phyloP scores from a whole-genome alignment of 2,888 invertebrate species.

The Falcaria lacertinaria region DNA sequence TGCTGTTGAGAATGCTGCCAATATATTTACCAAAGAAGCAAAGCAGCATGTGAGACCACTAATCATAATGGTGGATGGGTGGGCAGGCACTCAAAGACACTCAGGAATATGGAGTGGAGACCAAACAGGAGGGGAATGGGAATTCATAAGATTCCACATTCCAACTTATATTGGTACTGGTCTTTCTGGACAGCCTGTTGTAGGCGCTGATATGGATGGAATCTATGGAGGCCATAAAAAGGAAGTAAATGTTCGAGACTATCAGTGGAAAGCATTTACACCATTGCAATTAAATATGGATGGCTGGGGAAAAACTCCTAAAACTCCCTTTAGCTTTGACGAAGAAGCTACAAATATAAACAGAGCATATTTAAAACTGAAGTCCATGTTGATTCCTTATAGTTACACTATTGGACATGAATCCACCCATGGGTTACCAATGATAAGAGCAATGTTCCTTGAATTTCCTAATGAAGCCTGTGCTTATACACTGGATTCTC shows the following conservation, averaged over 20 bases:
- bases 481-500: conserved; percentile 56
- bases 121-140: conserved; percentile 68
- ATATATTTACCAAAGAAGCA: conserved; percentile 44
- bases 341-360: conserved; percentile 52
- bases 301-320: conserved; percentile 61
- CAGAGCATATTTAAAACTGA: conserved; percentile 67
- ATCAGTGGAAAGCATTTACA: conserved; percentile 71
- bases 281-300: conserved; percentile 72
- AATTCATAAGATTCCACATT: conserved; percentile 70
- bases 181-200: conserved; percentile 60
- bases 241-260: conserved; percentile 62
- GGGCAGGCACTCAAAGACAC: conserved; percentile 69
- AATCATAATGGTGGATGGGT: conserved; percentile 69
- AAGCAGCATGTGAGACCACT: conserved; percentile 41
- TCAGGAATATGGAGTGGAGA: conserved; percentile 70
- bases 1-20: conserved; percentile 57
- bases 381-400: conserved; percentile 65
- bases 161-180: conserved; percentile 68
- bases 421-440: conserved; percentile 53
- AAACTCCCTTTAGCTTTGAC: conserved; percentile 63
- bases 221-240: conserved; percentile 56
- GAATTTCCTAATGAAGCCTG: conserved; percentile 53
- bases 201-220: conserved; percentile 72
- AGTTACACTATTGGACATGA: conserved; percentile 61
- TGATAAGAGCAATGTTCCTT: conserved; percentile 68